These are phyloP conservation scores for Echiichthys vipera DNA, from an alignment of 2,797 vertebrate species.

Conservation along the genomic window DNA sequence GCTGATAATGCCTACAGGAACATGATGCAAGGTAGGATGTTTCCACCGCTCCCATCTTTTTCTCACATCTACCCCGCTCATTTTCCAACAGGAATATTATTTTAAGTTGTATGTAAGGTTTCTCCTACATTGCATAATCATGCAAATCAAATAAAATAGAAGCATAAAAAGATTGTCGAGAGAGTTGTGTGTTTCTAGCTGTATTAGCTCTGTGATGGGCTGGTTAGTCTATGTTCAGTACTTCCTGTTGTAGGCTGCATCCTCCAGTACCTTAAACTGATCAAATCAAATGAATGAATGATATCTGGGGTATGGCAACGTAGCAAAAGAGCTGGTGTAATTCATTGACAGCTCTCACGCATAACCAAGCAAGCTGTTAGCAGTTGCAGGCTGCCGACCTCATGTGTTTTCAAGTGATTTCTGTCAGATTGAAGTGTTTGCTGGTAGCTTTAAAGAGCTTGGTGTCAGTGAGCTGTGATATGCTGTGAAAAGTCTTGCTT, in stretches of 20 bases:
- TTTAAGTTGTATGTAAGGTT: not conserved
- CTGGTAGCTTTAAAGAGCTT: slow-evolving; percentile 20
- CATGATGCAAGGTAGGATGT: slow-evolving; percentile 95
- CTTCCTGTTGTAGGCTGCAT: not conserved
- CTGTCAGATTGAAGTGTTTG: slow-evolving; percentile 31
- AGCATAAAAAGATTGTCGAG: not conserved
- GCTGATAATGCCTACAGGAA: slow-evolving; percentile 97
- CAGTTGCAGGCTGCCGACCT: slow-evolving; percentile 9
- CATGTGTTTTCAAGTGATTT: not conserved
- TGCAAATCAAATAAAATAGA: not conserved
- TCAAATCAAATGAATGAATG: not conserved
- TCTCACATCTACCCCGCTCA: not conserved
- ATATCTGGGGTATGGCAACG: not conserved
- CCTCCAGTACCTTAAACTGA: not conserved
- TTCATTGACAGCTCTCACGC: not conserved
- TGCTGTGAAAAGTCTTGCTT: slow-evolving; percentile 28
- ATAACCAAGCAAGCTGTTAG: not conserved
- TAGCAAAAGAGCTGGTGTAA: not conserved
- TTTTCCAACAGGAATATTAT: too few relatives aligned
- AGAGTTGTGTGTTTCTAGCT: not conserved
- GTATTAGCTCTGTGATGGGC: not conserved
- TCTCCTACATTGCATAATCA: not conserved
- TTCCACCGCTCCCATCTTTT: not conserved
- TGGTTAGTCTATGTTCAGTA: not conserved
- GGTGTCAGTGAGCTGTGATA: slow-evolving; percentile 15